Evolutionary conservation across 2,797 vertebrate species (phyloP), one percentile per base, ranked within the genome.

Genomic region (Picus viridis): DNA sequence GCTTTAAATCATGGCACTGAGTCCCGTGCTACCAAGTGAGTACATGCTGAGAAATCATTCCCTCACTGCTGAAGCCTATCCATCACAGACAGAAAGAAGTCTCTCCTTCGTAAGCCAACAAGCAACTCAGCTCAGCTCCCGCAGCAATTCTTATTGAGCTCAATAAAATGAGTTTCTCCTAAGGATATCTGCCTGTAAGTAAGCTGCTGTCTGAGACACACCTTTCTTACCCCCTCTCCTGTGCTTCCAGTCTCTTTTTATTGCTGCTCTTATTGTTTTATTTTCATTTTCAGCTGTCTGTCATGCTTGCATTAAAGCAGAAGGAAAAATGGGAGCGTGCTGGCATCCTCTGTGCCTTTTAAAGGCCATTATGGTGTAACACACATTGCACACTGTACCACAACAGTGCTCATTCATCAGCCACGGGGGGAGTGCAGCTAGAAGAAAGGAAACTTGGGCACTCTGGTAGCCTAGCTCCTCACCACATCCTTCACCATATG

Each of bases 401-500:
- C 71, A 88, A 86, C 68, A 22, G 47, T 79, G 41, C 51, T 76
- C 92, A 85, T 77, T 92, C 93, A 90, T 57, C 89, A 87, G 58
- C 82, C 78, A 2, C 15, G 83, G 71, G 74, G 71, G 86, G 70
- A 81, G 74, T 17, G 4, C 79, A 85, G 58, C 72, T 41, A 51
- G 54, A 26, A 36, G 13, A 58, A 68, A 73, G 69, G 81, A 74
- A 94, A 61, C 64, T 68, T 78, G 76, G 82, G 74, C 80, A 5
- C 77, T 58, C 32, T 68, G 45, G 8, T 45, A 95, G 65, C 80
- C 61, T 39, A 39, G 51, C 27, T 93, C 71, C 76, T 82, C 77
- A 69, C 77, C 71, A 83, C 77, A 69, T 86, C 63, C 78, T 30
- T 70, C 41, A 5, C 54, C 0, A 1, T 32, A n/a, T 10, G 32